Percentiles rank a stretch among this genome's conserved stretches.
Evolutionary conservation across 2,888 invertebrate species (phyloP).

Genomic region (Arrhopalites spinosus): DNA sequence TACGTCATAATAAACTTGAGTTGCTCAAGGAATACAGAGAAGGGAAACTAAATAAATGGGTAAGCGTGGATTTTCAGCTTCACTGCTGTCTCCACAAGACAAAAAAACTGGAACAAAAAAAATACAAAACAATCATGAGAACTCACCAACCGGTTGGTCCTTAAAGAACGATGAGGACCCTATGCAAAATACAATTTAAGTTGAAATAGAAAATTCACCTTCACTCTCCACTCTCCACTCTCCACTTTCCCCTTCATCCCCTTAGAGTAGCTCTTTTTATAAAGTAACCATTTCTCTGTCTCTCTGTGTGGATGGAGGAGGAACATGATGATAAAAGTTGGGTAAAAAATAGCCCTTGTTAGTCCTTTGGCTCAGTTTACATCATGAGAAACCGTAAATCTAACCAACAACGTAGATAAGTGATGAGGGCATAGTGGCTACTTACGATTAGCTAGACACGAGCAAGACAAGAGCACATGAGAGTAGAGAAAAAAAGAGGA

Average conservation of each 20-base stretch:
- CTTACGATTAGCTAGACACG: not conserved
- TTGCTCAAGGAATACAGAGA: conserved; percentile 21
- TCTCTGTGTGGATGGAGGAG: not conserved
- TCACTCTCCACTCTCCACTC: not conserved
- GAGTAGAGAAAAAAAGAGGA: not conserved
- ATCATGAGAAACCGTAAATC: conserved; percentile 35
- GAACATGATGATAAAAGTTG: conserved; percentile 1
- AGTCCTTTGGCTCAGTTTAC: conserved; percentile 29
- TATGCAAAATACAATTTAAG: too few species aligned
- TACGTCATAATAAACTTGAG: conserved; percentile 33
- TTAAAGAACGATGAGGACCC: too few species aligned
- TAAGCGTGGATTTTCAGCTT: conserved; percentile 14
- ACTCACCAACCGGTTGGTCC: not conserved
- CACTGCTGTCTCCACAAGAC: not conserved
- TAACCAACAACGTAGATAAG: conserved; percentile 17
- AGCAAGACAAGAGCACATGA: conserved; percentile 10
- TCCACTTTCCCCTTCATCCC: not conserved
- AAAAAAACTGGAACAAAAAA: too few species aligned
- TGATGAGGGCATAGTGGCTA: conserved; percentile 30
- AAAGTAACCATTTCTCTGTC: not conserved
- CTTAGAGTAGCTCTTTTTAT: not conserved
- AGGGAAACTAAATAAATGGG: conserved; percentile 13
- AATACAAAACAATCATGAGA: not conserved
- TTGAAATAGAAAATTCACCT: too few species aligned
- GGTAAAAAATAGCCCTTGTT: conserved; percentile 25